These are phyloP conservation scores for Grapholita molesta DNA, from an alignment of 1,140 invertebrate genomes.

Conservation along the genomic window DNA sequence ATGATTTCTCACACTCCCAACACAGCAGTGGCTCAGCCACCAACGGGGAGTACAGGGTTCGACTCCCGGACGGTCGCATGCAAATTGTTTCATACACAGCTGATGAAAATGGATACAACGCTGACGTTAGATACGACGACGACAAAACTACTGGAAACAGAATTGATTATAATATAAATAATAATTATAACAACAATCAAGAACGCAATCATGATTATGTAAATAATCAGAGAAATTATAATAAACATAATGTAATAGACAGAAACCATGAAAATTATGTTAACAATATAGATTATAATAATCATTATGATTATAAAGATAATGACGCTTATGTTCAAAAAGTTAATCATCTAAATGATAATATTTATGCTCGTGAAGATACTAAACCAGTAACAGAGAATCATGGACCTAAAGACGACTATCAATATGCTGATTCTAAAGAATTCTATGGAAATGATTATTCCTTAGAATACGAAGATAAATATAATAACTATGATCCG, in stretches of 20 bases:
- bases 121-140: conserved; percentile 77
- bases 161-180: conserved; percentile 24
- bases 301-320: conserved; percentile 20
- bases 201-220: neutral
- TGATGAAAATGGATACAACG: conserved; percentile 78
- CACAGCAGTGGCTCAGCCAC: conserved; percentile 73
- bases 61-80: conserved; percentile 86
- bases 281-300: neutral
- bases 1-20: conserved; percentile 79
- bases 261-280: conserved; percentile 5
- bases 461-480: conserved; percentile 46
- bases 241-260: neutral
- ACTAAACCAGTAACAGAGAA: conserved; percentile 36
- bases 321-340: neutral
- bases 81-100: conserved; percentile 80
- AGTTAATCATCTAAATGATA: neutral
- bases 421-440: conserved; percentile 47
- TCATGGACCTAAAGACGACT: conserved; percentile 36
- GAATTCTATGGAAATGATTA: conserved; percentile 58
- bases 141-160: conserved; percentile 26
- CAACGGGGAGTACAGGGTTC: conserved; percentile 85
- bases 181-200: conserved; percentile 8
- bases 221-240: neutral
- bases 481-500: conserved; percentile 39
- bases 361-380: conserved; percentile 8